phyloP scores from a whole-genome alignment of 1,140 invertebrate genomes.

The Drosophila carrolli region DNA sequence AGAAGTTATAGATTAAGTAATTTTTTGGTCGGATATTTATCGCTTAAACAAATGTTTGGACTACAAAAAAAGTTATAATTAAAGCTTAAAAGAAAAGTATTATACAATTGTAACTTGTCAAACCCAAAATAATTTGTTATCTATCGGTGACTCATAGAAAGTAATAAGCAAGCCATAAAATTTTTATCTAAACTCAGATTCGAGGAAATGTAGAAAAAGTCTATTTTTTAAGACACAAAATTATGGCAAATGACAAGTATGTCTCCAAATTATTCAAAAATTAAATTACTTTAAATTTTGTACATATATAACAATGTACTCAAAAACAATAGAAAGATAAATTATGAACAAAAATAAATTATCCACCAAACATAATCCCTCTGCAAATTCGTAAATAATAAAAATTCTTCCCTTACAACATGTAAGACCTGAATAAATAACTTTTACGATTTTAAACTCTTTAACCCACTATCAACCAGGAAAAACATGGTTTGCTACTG shows the following conservation, averaged over 20 bases:
- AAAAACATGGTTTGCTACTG: conserved; percentile 33
- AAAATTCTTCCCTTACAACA: conserved; percentile 10
- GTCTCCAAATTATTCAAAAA: too few relatives aligned
- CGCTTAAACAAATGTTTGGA: conserved; percentile 13
- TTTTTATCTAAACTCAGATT: conserved; percentile 3
- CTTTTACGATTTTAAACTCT: conserved; percentile 14
- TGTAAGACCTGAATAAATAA: conserved; percentile 25
- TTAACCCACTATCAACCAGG: conserved; percentile 20
- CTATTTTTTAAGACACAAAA: background rate
- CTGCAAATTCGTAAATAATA: conserved; percentile 19
- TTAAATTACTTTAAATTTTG: background rate
- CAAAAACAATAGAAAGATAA: background rate
- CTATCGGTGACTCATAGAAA: conserved; percentile 12
- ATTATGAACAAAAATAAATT: background rate
- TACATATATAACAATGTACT: background rate
- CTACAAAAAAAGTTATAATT: background rate
- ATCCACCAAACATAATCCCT: background rate
- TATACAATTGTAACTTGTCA: background rate
- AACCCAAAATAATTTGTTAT: background rate
- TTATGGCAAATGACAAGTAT: background rate
- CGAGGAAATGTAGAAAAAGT: conserved; percentile 10
- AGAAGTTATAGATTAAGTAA: conserved; percentile 14
- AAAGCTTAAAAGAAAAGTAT: background rate
- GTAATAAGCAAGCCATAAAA: background rate
- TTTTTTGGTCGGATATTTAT: conserved; percentile 7